Evolutionary conservation across 2,888 invertebrate genomes (phyloP).

Genomic region (Meloe dianella): DNA sequence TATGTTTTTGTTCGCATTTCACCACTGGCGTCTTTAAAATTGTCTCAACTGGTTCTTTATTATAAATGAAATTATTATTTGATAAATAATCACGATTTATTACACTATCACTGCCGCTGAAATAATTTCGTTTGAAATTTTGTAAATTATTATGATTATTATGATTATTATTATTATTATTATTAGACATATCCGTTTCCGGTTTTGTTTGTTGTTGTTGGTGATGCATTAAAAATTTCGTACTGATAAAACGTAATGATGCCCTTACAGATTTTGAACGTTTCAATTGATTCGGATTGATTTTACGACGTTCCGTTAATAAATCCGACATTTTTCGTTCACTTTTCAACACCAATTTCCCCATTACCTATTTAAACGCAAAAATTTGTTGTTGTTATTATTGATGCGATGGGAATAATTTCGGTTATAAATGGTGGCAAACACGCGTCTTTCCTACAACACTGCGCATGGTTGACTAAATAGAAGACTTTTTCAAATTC

Average conservation of each 20-base stretch:
- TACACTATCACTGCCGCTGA: conserved; percentile 11
- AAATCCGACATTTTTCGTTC: conserved; percentile 52
- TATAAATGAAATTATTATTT: conserved; percentile 20
- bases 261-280: conserved; percentile 74
- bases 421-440: conserved; percentile 11
- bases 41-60: conserved; percentile 45
- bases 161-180: too few species aligned
- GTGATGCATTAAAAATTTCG: conserved; percentile 61
- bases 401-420: conserved; percentile 1
- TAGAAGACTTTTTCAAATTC: conserved; percentile 28
- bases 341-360: conserved; percentile 44
- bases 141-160: conserved; percentile 45
- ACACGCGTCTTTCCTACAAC: conserved; percentile 27
- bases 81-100: conserved; percentile 17
- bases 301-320: conserved; percentile 51
- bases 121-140: conserved; percentile 38
- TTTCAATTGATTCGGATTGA: conserved; percentile 57
- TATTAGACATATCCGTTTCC: conserved; percentile 32
- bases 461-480: conserved; percentile 33
- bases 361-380: conserved; percentile 46
- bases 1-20: conserved; percentile 30
- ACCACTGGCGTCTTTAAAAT: conserved; percentile 56
- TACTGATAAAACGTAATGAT: conserved; percentile 70
- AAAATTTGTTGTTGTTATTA: background rate
- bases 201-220: conserved; percentile 34